Conservation (phyloP, 2,888 invertebrate genomes). For the Noctua pronuba region DNA sequence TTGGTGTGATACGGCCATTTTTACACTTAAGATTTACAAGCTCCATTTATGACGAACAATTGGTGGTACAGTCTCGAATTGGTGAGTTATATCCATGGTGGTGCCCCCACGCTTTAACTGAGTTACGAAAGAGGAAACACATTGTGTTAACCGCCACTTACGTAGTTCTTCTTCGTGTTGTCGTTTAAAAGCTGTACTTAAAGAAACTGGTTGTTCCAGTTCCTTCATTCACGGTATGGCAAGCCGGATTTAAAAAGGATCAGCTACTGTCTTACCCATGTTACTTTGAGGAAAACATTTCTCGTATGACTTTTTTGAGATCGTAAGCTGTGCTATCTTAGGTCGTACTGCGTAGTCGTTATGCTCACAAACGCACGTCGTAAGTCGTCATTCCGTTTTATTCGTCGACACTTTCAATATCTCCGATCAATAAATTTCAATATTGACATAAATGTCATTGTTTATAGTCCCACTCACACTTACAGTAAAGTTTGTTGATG, state of each 20-base stretch:
- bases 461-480: slow-evolving; percentile 58
- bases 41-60: slow-evolving; percentile 64
- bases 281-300: slow-evolving; percentile 12
- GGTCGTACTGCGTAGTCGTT: not conserved
- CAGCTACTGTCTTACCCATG: slow-evolving; percentile 20
- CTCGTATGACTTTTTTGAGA: not conserved
- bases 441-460: slow-evolving; percentile 59
- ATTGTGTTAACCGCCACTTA: slow-evolving; percentile 25
- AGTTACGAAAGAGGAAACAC: slow-evolving; percentile 43
- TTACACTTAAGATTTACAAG: slow-evolving; percentile 55
- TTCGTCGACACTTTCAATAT: slow-evolving; percentile 39
- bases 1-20: slow-evolving; percentile 64
- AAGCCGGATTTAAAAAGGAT: slow-evolving; percentile 35
- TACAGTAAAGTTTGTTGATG: slow-evolving; percentile 53
- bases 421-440: slow-evolving; percentile 56
- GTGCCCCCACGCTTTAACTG: slow-evolving; percentile 19
- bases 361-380: not conserved
- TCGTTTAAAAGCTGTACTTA: slow-evolving; percentile 12
- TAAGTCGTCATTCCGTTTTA: slow-evolving; percentile 41
- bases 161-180: slow-evolving; percentile 5
- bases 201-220: slow-evolving; percentile 29
- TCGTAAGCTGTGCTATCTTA: not conserved
- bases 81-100: slow-evolving; percentile 36
- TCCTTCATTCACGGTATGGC: slow-evolving; percentile 22
- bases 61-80: slow-evolving; percentile 51